These are phyloP conservation scores for Sepiola atlantica DNA, from an alignment of 2,888 invertebrate species.

Conservation along the genomic window DNA sequence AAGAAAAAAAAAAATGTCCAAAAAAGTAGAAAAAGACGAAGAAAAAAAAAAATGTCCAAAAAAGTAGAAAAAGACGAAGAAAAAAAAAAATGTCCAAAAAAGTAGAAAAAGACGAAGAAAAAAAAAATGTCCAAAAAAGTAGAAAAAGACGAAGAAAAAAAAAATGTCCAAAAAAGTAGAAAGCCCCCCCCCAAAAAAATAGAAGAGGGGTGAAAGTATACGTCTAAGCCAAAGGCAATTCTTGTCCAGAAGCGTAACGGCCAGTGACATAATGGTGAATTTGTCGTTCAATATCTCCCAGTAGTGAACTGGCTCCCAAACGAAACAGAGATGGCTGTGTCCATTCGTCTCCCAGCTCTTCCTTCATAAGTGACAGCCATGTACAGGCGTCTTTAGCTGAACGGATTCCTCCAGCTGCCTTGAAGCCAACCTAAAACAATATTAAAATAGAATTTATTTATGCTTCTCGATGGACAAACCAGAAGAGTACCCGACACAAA, in stretches of 20 bases:
- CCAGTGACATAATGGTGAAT: conserved; percentile 73
- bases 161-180: background rate
- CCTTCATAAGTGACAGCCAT: conserved; percentile 89
- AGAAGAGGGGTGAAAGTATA: background rate
- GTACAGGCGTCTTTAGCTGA: conserved; percentile 87
- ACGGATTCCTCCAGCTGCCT: conserved; percentile 97
- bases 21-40: too few species aligned
- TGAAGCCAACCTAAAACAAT: conserved; percentile 87
- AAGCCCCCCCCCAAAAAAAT: background rate
- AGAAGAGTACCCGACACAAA: too few species aligned
- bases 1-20: too few species aligned
- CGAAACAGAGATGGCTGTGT: conserved; percentile 86
- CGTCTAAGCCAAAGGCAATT: conserved; percentile 71
- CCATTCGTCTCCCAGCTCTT: conserved; percentile 91
- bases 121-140: too few species aligned
- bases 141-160: background rate
- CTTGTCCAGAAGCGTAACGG: conserved; percentile 71
- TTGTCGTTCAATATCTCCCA: conserved; percentile 83
- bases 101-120: too few species aligned
- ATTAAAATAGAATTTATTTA: background rate
- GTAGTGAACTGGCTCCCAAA: conserved; percentile 93
- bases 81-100: too few species aligned
- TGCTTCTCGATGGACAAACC: too few species aligned
- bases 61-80: too few species aligned
- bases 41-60: too few species aligned